Conservation (phyloP, 2,797 vertebrate species). For the Etheostoma perlongum region DNA sequence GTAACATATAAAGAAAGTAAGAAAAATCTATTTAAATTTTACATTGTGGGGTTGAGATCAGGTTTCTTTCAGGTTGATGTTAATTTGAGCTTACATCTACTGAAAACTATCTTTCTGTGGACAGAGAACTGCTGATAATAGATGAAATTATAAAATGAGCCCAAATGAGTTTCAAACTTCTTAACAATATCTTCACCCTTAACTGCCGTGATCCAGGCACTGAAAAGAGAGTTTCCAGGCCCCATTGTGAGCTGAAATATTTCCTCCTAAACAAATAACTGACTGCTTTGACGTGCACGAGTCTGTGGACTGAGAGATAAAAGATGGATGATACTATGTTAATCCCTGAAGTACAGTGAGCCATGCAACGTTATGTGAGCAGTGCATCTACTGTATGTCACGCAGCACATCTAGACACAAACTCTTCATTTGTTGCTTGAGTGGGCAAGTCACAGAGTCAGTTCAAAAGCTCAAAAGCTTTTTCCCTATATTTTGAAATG, state of each 20-base stretch:
- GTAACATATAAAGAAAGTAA: neutral
- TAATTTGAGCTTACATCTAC: neutral
- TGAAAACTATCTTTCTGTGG: neutral
- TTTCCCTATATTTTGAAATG: conserved; percentile 25
- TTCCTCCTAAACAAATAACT: conserved; percentile 19
- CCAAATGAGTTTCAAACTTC: conserved; percentile 5
- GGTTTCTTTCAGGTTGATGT: neutral
- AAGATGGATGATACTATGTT: conserved; percentile 38
- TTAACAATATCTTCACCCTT: neutral
- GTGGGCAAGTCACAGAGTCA: conserved; percentile 21
- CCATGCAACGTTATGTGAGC: neutral
- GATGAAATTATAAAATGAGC: neutral
- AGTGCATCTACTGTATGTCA: conserved; percentile 23
- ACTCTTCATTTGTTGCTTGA: conserved; percentile 42
- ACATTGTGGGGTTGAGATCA: neutral
- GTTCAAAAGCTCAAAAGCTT: conserved; percentile 2
- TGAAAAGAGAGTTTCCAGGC: neutral
- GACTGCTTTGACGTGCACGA: conserved; percentile 22
- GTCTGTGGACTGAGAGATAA: conserved; percentile 8
- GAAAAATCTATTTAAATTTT: neutral
- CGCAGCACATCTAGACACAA: conserved; percentile 11
- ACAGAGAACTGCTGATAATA: conserved; percentile 16
- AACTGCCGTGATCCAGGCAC: neutral
- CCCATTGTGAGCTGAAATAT: conserved; percentile 1
- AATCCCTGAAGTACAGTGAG: conserved; percentile 25